These are phyloP conservation scores for Paedocypris sp. DNA, from an alignment of 2,113 vertebrate genomes.

Conservation along the genomic window DNA sequence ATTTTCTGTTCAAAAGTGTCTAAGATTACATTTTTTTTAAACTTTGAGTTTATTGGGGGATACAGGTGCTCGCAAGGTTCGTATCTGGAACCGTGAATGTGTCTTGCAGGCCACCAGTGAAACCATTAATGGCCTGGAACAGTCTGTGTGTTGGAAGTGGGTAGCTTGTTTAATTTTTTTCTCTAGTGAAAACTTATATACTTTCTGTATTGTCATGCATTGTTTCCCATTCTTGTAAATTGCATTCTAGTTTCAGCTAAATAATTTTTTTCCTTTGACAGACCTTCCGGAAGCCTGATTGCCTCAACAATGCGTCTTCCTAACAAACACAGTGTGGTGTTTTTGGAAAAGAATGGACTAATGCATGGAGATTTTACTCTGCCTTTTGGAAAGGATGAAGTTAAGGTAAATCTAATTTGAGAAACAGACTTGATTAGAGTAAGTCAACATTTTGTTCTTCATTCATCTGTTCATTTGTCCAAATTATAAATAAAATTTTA, in stretches of 20 bases:
- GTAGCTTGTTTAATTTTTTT: too few species aligned
- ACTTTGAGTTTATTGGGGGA: neutral
- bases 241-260: too few species aligned
- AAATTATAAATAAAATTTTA: too few species aligned
- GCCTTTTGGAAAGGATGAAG: constrained; percentile 71
- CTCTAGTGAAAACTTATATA: too few species aligned
- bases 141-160: constrained; percentile 87
- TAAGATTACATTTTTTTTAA: too few species aligned
- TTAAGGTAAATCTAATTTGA: constrained; percentile 64
- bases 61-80: constrained; percentile 68
- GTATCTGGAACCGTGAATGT: constrained; percentile 81
- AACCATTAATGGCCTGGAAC: constrained; percentile 75
- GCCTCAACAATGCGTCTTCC: constrained; percentile 78
- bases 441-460: too few species aligned
- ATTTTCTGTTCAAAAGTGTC: neutral
- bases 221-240: too few species aligned
- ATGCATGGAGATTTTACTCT: constrained; percentile 88
- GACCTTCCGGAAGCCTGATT: constrained; percentile 85
- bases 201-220: too few species aligned
- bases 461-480: too few species aligned
- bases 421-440: too few species aligned
- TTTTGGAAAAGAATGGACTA: constrained; percentile 94
- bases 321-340: constrained; percentile 85
- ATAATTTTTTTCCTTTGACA: constrained; percentile 50
- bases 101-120: constrained; percentile 90